Base-by-base conservation (phyloP, 2,113 vertebrate species). In the Excalfactoria chinensis region DNA sequence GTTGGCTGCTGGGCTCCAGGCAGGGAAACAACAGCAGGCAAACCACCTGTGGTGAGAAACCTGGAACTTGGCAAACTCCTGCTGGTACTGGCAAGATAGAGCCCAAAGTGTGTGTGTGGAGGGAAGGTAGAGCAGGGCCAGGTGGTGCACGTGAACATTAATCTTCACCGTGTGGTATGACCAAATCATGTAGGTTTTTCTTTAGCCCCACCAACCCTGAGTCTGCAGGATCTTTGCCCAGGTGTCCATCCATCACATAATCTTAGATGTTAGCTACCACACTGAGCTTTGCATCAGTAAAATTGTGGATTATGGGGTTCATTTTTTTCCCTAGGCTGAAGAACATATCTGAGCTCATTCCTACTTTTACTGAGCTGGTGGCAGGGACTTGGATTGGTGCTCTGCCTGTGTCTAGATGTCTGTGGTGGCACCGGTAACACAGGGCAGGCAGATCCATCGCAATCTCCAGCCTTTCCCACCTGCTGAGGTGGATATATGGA, bases 1-100 rank as follows among this genome's bases (percentile, higher is more conserved):
- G 4, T 82, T 43, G 87, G 59, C 40, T 84, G 32, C 25, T 23
- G 68, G 59, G 53, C 43, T 2, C 22, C 9, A 20, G 32, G 43
- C 20, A 44, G 66, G 40, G 48, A 41, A 43, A 14, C 0, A 5
- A 28, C 3, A 55, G 59, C 12, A 2, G 10, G n/a, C 6, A 32
- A 73, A 43, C 14, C 40, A 14, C 13, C 23, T 21, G 37, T 48
- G 62, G 13, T 3, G 11, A 15, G 49, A 66, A 67, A 55, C 15
- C 34, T 35, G 69, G 66, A 56, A 28, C 60, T 55, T 62, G 32
- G 32, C 28, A 4, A 53, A 60, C 56, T 55, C 26, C 34, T 9
- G 1, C 9, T 76, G 34, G 17, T 32, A 6, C 7, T 73, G 60
- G 41, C 32, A 53, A 66, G 49, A 28, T 49, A 19, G 41, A 84